phyloP scores from a whole-genome alignment of 1,140 invertebrate genomes.

The Manduca sexta region DNA sequence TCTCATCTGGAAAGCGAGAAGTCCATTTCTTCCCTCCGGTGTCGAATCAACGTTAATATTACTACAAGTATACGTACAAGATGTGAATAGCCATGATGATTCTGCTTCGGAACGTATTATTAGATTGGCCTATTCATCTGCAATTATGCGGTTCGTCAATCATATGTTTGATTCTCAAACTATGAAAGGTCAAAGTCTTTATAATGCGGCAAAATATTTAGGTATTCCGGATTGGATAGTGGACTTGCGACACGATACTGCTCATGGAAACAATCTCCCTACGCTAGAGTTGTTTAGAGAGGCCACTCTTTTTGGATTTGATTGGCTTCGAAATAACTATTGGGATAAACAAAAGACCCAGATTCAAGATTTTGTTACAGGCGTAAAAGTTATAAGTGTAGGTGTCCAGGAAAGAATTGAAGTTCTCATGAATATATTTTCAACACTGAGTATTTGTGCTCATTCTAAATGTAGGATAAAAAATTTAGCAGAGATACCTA shows the following conservation, averaged over 20 bases:
- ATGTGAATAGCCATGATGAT: slow-evolving; percentile 26
- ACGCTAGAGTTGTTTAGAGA: slow-evolving; percentile 73
- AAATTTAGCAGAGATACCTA: slow-evolving; percentile 49
- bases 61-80: slow-evolving; percentile 74
- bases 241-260: slow-evolving; percentile 78
- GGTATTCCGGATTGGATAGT: slow-evolving; percentile 80
- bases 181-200: slow-evolving; percentile 71
- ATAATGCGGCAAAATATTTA: slow-evolving; percentile 73
- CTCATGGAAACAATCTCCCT: slow-evolving; percentile 76
- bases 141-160: slow-evolving; percentile 78
- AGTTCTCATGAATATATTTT: slow-evolving; percentile 49
- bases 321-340: slow-evolving; percentile 76
- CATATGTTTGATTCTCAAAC: slow-evolving; percentile 74
- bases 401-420: slow-evolving; percentile 35
- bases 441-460: slow-evolving; percentile 49
- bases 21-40: slow-evolving; percentile 77
- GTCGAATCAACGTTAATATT: slow-evolving; percentile 79
- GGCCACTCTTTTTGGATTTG: slow-evolving; percentile 71
- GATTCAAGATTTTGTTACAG: slow-evolving; percentile 39
- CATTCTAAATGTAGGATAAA: slow-evolving; percentile 48
- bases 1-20: slow-evolving; percentile 77
- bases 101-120: slow-evolving; percentile 62
- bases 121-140: slow-evolving; percentile 75
- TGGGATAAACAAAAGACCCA: slow-evolving; percentile 54
- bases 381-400: slow-evolving; percentile 19